Evolutionary conservation across 2,113 vertebrate genomes (phyloP), one percentile per base, ranked within the genome.

Genomic region (Eptesicus fuscus): DNA sequence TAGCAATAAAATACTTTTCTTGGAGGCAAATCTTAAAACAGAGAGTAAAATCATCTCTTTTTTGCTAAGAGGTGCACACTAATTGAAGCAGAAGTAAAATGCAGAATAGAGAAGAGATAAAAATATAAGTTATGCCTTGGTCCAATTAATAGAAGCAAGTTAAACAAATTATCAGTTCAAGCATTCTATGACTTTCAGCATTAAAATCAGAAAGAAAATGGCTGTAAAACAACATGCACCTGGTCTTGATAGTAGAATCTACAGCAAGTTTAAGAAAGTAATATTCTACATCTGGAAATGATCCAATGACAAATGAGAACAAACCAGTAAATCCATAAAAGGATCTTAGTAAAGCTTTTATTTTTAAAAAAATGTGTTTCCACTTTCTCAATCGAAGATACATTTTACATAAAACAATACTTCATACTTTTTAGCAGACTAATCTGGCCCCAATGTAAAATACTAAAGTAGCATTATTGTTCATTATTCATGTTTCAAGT

Each of bases 11-110:
- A 97, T 30, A 35, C 71, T 59, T 78, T 76, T 96, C 96, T 98
- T 40, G 65, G 90, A 96, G 94, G 95, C 95, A 97, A 97, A 96
- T 85, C 87, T 94, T 93, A 42, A 83, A 97, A 79, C 61, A 85
- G 90, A 98, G 56, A 97, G 83, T 78, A 97, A 97, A 97, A 96
- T 94, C 97, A 95, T 91, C 53, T 88, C 70, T 12, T 82, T 97
- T 97, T 96, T 97, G 96, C 96, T 95, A 91, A 97, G 97, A 97
- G 97, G 95, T 92, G 90, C 69, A 94, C 42, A 23, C 90, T 97
- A 96, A 98, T 90, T 97, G 96, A 97, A 96, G 91, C 83, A 82
- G 93, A 97, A 98, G 96, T 97, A 97, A 97, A 98, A 97, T 40
- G 71, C 56, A 80, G 74, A 97, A 94, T 86, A 91, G 74, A 93